Percentiles rank a stretch among this genome's conserved stretches.
Evolutionary conservation across 2,113 vertebrate genomes (phyloP).

Genomic region (Bos indicus): DNA sequence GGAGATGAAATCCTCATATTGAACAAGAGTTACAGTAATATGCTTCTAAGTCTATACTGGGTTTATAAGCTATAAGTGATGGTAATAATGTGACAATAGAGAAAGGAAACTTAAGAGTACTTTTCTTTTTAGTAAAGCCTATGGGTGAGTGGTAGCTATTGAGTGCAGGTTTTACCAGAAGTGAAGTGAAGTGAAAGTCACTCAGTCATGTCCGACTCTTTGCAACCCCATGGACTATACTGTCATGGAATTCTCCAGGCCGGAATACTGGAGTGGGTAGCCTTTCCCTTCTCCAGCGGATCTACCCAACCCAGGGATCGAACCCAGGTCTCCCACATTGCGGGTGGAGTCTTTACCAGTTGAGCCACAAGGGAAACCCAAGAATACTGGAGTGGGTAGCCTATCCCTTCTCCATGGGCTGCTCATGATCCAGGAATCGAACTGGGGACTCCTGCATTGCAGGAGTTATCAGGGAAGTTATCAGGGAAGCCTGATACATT

Average conservation of each 20-base stretch:
- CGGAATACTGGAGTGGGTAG: neutral
- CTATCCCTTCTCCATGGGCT: neutral
- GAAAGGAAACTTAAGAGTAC: neutral
- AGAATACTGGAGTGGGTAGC: neutral
- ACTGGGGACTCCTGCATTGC: neutral
- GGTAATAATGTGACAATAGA: neutral
- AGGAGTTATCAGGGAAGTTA: neutral
- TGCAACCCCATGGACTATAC: neutral
- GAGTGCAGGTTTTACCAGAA: neutral
- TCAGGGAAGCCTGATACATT: neutral
- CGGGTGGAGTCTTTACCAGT: accelerated
- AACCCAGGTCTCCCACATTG: neutral
- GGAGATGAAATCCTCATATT: neutral
- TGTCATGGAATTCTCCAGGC: neutral
- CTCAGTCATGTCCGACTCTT: neutral
- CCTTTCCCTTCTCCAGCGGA: neutral
- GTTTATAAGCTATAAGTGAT: neutral
- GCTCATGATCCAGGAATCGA: neutral
- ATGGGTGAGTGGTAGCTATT: neutral
- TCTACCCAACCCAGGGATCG: neutral
- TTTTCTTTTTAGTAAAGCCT: neutral
- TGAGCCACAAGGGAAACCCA: neutral
- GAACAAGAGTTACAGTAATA: neutral
- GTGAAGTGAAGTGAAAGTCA: neutral
- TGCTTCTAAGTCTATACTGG: neutral